These are phyloP conservation scores for Watsonalla cultraria DNA, from an alignment of 2,888 invertebrate genomes.

Conservation along the genomic window DNA sequence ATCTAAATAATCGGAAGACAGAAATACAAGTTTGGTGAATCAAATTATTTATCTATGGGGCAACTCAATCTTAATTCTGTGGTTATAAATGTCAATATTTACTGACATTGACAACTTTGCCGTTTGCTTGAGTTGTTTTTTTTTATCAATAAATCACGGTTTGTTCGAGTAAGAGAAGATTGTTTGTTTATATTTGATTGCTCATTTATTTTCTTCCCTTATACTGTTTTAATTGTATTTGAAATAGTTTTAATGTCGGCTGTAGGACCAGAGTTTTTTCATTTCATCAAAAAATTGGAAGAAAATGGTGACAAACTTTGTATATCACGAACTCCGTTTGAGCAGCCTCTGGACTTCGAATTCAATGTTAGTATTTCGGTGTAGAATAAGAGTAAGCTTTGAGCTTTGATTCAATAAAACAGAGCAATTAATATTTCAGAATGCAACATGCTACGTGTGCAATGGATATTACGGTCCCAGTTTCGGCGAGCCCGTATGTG, in stretches of 20 bases:
- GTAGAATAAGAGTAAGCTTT: background rate
- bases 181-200: no score
- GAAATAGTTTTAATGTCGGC: slow-evolving; percentile 44
- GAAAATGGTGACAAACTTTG: slow-evolving; percentile 62
- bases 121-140: no score
- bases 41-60: no score
- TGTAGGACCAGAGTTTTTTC: slow-evolving; percentile 56
- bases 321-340: slow-evolving; percentile 38
- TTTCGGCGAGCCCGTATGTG: slow-evolving; percentile 94
- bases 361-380: slow-evolving; percentile 48
- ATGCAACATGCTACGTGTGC: slow-evolving; percentile 87
- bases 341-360: slow-evolving; percentile 61
- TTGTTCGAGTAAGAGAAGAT: no score
- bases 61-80: no score
- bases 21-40: no score
- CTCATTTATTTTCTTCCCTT: background rate
- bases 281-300: slow-evolving; percentile 64
- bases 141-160: no score
- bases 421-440: slow-evolving; percentile 64
- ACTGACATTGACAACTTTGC: no score
- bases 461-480: slow-evolving; percentile 95
- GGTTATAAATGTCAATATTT: no score
- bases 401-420: background rate
- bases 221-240: background rate
- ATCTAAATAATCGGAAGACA: no score